Percentiles rank a stretch among this genome's conserved stretches.
These are phyloP conservation scores for Pseudochirops corinnae DNA, from an alignment of 2,797 vertebrate genomes.

Conservation along the genomic window DNA sequence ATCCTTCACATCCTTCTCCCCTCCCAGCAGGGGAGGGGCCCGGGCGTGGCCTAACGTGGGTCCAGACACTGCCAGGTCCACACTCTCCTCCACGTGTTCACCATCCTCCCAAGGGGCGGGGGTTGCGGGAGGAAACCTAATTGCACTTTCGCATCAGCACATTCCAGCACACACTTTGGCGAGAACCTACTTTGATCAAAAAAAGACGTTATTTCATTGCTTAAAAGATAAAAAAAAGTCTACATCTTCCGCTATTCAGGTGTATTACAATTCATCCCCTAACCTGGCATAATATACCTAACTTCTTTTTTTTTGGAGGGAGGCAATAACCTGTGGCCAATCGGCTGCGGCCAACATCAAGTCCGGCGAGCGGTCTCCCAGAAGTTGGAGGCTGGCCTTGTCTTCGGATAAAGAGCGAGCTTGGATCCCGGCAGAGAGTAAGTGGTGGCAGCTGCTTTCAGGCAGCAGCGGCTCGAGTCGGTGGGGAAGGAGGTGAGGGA, in stretches of 20 bases:
- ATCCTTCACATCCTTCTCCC: not conserved
- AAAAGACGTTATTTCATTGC: not conserved
- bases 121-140: not conserved
- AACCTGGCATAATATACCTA: not conserved
- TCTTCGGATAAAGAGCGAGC: not conserved
- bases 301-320: not conserved
- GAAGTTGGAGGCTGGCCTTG: fast-evolving
- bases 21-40: not conserved
- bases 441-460: not conserved
- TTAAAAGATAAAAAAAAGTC: not conserved
- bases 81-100: not conserved
- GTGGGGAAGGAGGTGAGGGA: not conserved
- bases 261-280: not conserved
- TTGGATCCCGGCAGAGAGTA: not conserved
- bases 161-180: not conserved
- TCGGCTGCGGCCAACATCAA: conserved; percentile 39
- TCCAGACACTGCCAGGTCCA: not conserved
- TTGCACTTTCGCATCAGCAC: not conserved
- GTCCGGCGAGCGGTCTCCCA: not conserved
- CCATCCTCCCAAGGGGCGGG: not conserved
- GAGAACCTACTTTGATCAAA: not conserved
- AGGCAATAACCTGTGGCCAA: conserved; percentile 35
- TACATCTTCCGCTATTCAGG: not conserved
- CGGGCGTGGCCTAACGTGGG: not conserved
- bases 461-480: not conserved